Conservation (phyloP, 2,797 vertebrate genomes). For the Leptodactylus fallax region DNA sequence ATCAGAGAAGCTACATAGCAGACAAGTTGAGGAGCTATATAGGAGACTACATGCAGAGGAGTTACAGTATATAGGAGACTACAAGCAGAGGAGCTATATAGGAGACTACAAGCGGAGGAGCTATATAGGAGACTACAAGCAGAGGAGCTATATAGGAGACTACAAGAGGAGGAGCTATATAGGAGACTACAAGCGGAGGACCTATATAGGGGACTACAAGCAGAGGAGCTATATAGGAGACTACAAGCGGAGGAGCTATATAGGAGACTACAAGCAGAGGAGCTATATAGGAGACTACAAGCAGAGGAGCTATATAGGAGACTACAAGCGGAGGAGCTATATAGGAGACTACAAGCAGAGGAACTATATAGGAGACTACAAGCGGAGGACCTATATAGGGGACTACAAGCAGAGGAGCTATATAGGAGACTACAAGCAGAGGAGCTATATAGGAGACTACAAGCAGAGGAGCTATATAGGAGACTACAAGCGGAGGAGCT, state of each 20-base stretch:
- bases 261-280: background rate
- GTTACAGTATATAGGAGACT: background rate
- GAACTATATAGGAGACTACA: background rate
- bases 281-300: background rate
- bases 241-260: background rate
- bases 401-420: too few relatives aligned
- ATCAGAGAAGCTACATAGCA: too few relatives aligned
- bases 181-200: too few relatives aligned
- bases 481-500: background rate
- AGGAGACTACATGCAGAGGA: background rate
- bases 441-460: too few relatives aligned
- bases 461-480: too few relatives aligned
- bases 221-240: background rate
- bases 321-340: background rate
- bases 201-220: background rate
- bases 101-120: too few relatives aligned
- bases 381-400: too few relatives aligned
- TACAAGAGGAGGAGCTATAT: too few relatives aligned
- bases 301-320: background rate
- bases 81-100: background rate
- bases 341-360: too few relatives aligned
- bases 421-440: too few relatives aligned
- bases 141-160: too few relatives aligned
- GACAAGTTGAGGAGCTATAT: background rate
- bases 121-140: too few relatives aligned